Conservation (phyloP, 2,888 invertebrate genomes). For the Meiosimyza platycephala region DNA sequence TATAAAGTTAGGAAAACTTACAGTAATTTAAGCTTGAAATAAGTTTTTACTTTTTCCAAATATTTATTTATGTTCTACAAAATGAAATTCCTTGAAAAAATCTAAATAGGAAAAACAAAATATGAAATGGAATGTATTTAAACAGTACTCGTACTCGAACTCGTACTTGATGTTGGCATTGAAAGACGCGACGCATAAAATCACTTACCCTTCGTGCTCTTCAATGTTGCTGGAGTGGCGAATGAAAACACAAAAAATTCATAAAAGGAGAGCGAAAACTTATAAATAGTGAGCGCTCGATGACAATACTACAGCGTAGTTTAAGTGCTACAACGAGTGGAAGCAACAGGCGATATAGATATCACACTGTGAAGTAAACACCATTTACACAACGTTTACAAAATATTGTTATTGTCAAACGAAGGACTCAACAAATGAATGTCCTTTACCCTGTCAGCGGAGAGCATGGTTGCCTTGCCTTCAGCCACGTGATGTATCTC, state of each 20-base stretch:
- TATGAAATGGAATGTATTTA: background rate
- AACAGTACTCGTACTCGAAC: background rate
- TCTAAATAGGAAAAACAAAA: background rate
- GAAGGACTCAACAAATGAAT: constrained; percentile 5
- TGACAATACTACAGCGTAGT: background rate
- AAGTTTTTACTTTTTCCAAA: too few species aligned
- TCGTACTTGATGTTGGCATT: background rate
- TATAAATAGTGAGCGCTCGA: too few species aligned
- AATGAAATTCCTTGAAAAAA: background rate
- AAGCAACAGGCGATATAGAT: background rate
- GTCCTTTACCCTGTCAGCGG: background rate
- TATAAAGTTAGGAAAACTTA: too few species aligned
- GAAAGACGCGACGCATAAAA: constrained; percentile 15
- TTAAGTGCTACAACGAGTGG: background rate
- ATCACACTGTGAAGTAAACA: background rate
- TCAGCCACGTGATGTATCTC: background rate
- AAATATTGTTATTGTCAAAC: constrained; percentile 6
- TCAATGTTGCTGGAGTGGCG: background rate
- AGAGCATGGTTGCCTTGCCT: background rate
- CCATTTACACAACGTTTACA: background rate
- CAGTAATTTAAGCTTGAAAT: too few species aligned
- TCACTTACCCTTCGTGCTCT: constrained; percentile 13
- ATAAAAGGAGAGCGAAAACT: background rate
- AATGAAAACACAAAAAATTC: background rate
- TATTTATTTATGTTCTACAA: too few species aligned